phyloP scores from a whole-genome alignment of 2,113 vertebrate species.

The Poeciliopsis turrubarensis region DNA sequence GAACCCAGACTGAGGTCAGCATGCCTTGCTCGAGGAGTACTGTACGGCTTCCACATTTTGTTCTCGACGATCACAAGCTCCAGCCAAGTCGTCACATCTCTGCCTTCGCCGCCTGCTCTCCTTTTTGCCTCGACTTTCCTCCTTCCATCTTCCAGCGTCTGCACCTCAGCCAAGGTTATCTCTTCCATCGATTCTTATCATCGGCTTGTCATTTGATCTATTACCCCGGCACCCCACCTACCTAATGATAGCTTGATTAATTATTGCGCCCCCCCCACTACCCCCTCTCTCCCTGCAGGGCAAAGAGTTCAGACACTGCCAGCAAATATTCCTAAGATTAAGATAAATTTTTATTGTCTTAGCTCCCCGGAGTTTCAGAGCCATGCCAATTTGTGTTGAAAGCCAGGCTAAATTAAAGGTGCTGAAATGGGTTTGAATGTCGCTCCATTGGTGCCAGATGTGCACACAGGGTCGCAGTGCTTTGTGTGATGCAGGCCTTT shows the following conservation, averaged over 20 bases:
- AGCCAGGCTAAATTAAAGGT: constrained; percentile 33
- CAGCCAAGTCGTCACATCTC: constrained; percentile 43
- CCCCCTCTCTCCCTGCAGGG: constrained; percentile 58
- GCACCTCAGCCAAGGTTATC: constrained; percentile 79
- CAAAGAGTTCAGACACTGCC: constrained; percentile 53
- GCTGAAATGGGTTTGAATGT: constrained; percentile 12
- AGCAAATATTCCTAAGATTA: constrained; percentile 64
- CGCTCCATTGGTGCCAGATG: constrained; percentile 17
- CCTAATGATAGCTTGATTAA: constrained; percentile 79
- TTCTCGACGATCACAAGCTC: constrained; percentile 26
- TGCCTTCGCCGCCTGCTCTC: constrained; percentile 1
- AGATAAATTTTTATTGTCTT: constrained; percentile 68
- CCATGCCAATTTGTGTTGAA: constrained; percentile 29
- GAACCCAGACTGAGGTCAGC: constrained; percentile 2
- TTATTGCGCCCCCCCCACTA: constrained; percentile 70
- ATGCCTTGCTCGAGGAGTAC: constrained; percentile 24
- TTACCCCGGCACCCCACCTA: constrained; percentile 76
- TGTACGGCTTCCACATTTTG: constrained; percentile 26
- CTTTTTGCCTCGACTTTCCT: constrained; percentile 12
- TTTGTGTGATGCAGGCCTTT: neutral
- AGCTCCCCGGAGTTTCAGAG: constrained; percentile 51
- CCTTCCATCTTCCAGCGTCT: constrained; percentile 53
- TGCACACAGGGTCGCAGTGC: neutral
- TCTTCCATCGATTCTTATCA: constrained; percentile 80
- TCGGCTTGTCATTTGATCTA: constrained; percentile 82